Percentiles rank a stretch among this genome's conserved stretches.
Conservation (phyloP, 2,113 vertebrate species). For the Picathartes gymnocephalus region DNA sequence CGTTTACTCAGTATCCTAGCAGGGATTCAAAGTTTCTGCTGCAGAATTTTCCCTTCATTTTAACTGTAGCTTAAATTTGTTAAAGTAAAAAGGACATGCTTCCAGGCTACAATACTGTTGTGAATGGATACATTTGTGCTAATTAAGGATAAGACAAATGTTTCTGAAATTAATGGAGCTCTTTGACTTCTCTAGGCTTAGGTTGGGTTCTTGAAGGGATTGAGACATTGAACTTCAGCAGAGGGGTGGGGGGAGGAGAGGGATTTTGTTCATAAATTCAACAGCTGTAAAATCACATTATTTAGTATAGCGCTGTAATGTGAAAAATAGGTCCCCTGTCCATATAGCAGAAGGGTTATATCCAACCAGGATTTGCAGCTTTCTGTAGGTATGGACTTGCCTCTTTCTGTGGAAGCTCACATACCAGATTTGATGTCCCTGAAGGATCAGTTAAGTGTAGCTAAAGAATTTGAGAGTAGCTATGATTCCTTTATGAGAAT, state of each 20-base stretch:
- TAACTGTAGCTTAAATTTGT: background rate
- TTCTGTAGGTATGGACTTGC: background rate
- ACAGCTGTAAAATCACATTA: background rate
- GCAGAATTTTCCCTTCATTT: background rate
- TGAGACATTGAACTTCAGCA: background rate
- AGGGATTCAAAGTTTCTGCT: background rate
- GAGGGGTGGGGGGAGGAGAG: rapidly evolving
- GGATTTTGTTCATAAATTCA: background rate
- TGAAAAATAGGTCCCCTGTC: background rate
- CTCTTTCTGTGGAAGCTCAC: background rate
- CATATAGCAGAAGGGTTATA: background rate
- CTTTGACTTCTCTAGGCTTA: background rate
- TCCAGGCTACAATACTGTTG: background rate
- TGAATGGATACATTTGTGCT: background rate
- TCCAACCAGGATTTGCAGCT: background rate
- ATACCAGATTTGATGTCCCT: background rate
- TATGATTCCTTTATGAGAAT: background rate
- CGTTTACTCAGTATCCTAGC: background rate
- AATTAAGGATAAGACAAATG: background rate
- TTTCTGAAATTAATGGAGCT: background rate
- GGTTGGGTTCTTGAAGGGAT: background rate
- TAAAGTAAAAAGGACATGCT: background rate
- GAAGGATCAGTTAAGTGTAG: background rate
- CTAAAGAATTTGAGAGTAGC: background rate
- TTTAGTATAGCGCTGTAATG: background rate